Percentiles rank a stretch among this genome's conserved stretches.
Conservation (phyloP, 1,140 invertebrate species). For the Calliphora vicina region DNA sequence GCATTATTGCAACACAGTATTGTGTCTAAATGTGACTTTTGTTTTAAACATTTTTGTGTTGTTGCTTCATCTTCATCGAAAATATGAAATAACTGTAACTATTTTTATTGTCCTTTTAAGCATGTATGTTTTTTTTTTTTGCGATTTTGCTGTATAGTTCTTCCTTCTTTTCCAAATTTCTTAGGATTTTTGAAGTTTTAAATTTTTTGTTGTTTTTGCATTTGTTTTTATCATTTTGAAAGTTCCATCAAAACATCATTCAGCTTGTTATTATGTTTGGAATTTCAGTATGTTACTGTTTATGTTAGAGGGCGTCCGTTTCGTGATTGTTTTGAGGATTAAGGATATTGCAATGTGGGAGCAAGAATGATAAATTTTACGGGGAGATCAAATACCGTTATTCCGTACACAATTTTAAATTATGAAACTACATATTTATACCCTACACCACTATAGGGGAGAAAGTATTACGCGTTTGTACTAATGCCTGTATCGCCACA, state of each 20-base stretch:
- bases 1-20: not conserved
- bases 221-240: constrained; percentile 22
- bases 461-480: too few relatives aligned
- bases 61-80: not conserved
- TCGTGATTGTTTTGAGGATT: too few relatives aligned
- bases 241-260: constrained; percentile 23
- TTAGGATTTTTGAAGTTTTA: not conserved
- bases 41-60: not conserved
- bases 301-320: not conserved
- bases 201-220: not conserved
- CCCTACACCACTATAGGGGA: too few relatives aligned
- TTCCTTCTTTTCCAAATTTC: not conserved
- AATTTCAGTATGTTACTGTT: not conserved
- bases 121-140: not conserved
- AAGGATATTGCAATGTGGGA: too few relatives aligned
- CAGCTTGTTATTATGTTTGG: not conserved
- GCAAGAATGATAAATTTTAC: too few relatives aligned
- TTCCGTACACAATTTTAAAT: too few relatives aligned
- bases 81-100: constrained; percentile 8
- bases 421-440: too few relatives aligned
- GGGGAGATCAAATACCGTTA: too few relatives aligned
- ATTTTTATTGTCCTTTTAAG: constrained; percentile 18
- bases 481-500: too few relatives aligned
- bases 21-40: not conserved
- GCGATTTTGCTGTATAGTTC: not conserved